Conservation (phyloP, 2,113 vertebrate genomes). For the Coptodon rendalli region DNA sequence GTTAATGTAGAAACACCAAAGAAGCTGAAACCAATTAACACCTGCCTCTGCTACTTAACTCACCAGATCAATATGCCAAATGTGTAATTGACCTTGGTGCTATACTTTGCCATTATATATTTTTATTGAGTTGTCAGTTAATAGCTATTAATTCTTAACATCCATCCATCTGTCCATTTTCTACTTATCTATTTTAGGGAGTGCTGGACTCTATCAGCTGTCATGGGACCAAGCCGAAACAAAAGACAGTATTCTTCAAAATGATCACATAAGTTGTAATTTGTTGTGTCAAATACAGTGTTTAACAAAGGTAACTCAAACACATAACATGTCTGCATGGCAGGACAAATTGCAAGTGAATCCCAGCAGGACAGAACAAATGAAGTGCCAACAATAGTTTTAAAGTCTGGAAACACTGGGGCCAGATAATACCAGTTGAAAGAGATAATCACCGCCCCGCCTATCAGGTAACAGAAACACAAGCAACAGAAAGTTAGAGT, state of each 20-base stretch:
- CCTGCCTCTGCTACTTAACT: background rate
- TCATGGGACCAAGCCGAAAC: background rate
- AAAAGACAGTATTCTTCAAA: background rate
- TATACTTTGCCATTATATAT: background rate
- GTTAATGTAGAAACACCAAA: background rate
- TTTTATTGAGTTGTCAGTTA: background rate
- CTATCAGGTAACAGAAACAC: background rate
- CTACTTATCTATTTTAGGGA: background rate
- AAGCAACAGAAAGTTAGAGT: background rate
- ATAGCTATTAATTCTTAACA: background rate
- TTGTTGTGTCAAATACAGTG: background rate
- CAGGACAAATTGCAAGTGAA: background rate
- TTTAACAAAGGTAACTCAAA: background rate
- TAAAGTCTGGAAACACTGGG: background rate
- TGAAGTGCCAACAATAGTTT: background rate
- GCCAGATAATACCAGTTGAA: background rate
- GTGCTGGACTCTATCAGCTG: background rate
- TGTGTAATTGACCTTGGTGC: background rate
- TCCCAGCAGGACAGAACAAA: background rate
- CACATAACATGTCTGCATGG: background rate
- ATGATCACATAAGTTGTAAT: background rate
- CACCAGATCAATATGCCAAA: background rate
- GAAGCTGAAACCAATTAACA: background rate
- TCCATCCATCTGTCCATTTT: background rate
- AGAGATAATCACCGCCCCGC: background rate